These are phyloP conservation scores for Antechinus stuartii DNA, from an alignment of 2,113 vertebrate species.

Conservation along the genomic window DNA sequence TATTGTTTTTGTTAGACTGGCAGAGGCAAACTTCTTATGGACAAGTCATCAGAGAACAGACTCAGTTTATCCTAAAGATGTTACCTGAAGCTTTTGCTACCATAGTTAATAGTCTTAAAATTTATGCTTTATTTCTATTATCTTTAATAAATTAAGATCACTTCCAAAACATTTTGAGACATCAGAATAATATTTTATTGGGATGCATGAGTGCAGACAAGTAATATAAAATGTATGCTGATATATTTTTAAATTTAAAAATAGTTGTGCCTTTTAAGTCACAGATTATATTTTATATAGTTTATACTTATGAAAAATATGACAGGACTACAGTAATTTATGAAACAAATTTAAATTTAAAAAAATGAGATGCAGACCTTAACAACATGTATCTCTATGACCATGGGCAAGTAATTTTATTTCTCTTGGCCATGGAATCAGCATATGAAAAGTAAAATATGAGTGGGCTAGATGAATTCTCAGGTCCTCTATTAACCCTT, in stretches of 20 bases:
- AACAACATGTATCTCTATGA: not conserved
- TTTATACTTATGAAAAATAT: not conserved
- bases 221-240: not conserved
- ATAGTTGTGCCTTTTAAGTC: not conserved
- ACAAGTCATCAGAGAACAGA: not conserved
- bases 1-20: not conserved
- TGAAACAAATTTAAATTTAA: not conserved
- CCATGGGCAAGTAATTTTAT: not conserved
- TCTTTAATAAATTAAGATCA: not conserved
- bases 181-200: not conserved
- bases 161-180: not conserved
- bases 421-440: conserved; percentile 12
- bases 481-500: not conserved
- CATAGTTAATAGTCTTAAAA: not conserved
- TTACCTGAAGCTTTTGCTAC: not conserved
- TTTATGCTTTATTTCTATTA: not conserved
- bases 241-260: not conserved
- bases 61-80: not conserved
- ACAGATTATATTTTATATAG: not conserved
- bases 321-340: not conserved
- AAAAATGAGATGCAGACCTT: not conserved
- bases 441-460: not conserved
- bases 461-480: conserved; percentile 3
- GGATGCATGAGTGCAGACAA: not conserved
- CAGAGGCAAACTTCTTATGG: not conserved